Evolutionary conservation across 2,797 vertebrate species (phyloP).

Genomic region (Mustela erminea): DNA sequence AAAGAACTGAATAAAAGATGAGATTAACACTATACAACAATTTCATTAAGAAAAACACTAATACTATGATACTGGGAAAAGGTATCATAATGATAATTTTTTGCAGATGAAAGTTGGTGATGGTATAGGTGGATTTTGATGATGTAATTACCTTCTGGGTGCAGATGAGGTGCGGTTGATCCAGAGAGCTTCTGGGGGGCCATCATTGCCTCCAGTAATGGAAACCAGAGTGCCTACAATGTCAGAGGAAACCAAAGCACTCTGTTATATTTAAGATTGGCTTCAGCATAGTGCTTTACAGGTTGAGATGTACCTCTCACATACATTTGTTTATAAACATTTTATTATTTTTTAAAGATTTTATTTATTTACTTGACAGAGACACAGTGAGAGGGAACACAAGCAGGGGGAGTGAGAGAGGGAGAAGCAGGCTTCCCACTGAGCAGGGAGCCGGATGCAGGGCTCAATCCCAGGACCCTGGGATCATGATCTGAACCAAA

Average conservation of each 20-base stretch:
- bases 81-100: neutral
- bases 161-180: conserved; percentile 84
- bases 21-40: neutral
- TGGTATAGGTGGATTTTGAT: neutral
- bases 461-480: too few relatives aligned
- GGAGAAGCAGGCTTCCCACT: too few relatives aligned
- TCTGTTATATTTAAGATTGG: neutral
- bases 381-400: too few relatives aligned
- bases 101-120: neutral
- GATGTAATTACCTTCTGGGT: conserved; percentile 91
- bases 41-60: neutral
- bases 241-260: neutral
- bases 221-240: conserved; percentile 95
- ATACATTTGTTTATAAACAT: neutral
- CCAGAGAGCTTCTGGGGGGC: conserved; percentile 93
- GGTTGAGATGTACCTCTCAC: neutral
- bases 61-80: neutral
- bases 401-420: too few relatives aligned
- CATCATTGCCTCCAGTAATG: conserved; percentile 97
- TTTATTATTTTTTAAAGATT: neutral
- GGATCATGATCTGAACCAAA: too few relatives aligned
- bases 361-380: too few relatives aligned
- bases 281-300: conserved; percentile 1
- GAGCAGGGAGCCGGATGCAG: too few relatives aligned
- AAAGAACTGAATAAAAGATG: neutral